A percentile compares a stretch with the other conserved stretches of the same genome.
These are phyloP conservation scores for Enhydra lutris DNA, from an alignment of 2,113 vertebrate genomes.

Conservation along the genomic window DNA sequence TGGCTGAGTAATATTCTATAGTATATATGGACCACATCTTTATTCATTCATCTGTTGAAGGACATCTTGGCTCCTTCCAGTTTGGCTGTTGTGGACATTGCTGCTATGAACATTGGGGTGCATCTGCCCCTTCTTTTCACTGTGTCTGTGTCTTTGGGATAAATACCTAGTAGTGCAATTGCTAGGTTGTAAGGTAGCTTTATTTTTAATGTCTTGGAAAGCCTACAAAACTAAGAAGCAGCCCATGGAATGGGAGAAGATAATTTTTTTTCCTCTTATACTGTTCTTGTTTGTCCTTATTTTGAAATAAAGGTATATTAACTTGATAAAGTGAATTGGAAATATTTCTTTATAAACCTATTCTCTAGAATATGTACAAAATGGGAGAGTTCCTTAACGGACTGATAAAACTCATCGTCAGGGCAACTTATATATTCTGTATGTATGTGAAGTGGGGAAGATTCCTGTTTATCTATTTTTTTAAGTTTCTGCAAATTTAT, in stretches of 20 bases:
- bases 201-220: not conserved
- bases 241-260: not conserved
- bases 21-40: not conserved
- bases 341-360: not conserved
- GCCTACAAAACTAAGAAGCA: not conserved
- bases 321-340: not conserved
- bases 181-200: not conserved
- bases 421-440: not conserved
- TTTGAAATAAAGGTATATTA: not conserved
- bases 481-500: not conserved
- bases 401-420: not conserved
- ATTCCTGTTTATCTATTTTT: not conserved
- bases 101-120: not conserved
- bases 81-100: not conserved
- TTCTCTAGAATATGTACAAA: not conserved
- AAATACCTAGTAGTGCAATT: not conserved
- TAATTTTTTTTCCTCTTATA: not conserved
- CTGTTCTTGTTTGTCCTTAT: not conserved
- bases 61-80: not conserved
- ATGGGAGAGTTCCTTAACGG: not conserved
- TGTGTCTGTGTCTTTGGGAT: not conserved
- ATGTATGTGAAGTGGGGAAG: not conserved
- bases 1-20: not conserved
- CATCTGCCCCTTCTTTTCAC: not conserved
- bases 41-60: not conserved